Base-by-base conservation (phyloP, 2,113 vertebrate species). In the Mastomys coucha region DNA sequence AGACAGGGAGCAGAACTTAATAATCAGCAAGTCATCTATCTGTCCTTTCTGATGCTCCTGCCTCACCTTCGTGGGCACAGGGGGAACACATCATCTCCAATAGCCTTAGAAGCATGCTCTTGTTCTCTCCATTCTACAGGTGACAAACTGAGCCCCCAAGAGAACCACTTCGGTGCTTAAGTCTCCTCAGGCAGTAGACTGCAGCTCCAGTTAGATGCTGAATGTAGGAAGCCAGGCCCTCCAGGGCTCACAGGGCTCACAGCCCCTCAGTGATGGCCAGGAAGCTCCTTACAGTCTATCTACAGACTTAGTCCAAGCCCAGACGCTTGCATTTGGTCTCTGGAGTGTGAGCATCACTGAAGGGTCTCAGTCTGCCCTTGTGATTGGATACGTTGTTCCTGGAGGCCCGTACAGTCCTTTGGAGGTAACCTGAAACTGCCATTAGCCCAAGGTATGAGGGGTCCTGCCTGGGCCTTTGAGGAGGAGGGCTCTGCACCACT, bases 1-100 rank as follows among this genome's bases (percentile, higher is more conserved):
- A 81, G 19, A 42, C 17, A 4, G 78, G 22, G 49, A 53, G 19
- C 53, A 14, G 63, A 39, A 42, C 26, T 45, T 24, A 36, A 16
- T 0, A 0, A 42, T 14, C 7, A 39, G 28, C 31, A 7, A 11
- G 26, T 8, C 31, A 17, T 31, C 82, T 16, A 36, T 13, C 49
- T 28, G 3, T 7, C 1, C 2, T 42, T 51, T 26, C 1, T 2
- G 4, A 4, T 24, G 56, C 2, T 13, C 14, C 6, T 14, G 60
- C 2, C 24, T 60, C 39, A 16, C 78, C 3, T 17, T 36, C 19
- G 2, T 14, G 19, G 24, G 0, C 13, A 16, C 73, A n/a, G 56
- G 33, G n/a, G 17, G 39, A 33, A 60, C 39, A 7, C 24, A 1
- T 36, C 84, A 2, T 28, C 49, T 91, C 58, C 28, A 13, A 22